Evolutionary conservation across 2,113 vertebrate species (phyloP), one percentile per base, ranked within the genome.

Genomic region (Nothobranchius kuhntae): DNA sequence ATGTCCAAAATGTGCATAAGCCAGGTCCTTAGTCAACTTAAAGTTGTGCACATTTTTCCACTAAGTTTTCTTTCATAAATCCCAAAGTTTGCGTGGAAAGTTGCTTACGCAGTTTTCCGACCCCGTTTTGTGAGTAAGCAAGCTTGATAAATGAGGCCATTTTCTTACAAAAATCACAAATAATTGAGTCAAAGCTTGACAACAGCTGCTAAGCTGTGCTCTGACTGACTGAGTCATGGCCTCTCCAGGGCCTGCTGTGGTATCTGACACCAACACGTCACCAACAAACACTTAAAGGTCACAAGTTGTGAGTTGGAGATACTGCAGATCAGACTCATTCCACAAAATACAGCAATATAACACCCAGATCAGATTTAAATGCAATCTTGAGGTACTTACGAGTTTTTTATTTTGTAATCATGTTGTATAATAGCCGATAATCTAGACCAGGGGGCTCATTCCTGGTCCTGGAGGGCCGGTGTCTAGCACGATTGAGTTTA

Each of bases 191-290:
- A 38, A 55, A 55, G 9, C 30, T 9, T 55, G 14, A n/a, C 14
- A 3, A 15, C 53, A 36, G 4, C 46, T 17, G 30, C 11, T 50
- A 50, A 21, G 52, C 9, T 42, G 21, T 40, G 12, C 17, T 21
- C 3, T 24, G 26, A 62, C 13, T 13, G 13, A 60, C 21, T 6
- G n/a, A 63, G 35, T 52, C 0, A 2, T 63, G 61, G 36, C 26
- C 48, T 42, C 42, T 42, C 0, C 7, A 17, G 36, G 47, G 13
- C 15, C 15, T 46, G 21, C 45, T 62, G 24, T 38, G 45, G 45
- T 54, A 56, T 71, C 36, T 63, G 53, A 35, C 60, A 63, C 51
- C 59, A 71, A 40, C 14, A 14, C 13, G 46, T 50, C 30, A 17
- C 12, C 45, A 26, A 21, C 21, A 13, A 9, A 42, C 17, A 0